These are phyloP conservation scores for Triops longicaudatus DNA, from an alignment of 1,140 invertebrate genomes.

Conservation along the genomic window DNA sequence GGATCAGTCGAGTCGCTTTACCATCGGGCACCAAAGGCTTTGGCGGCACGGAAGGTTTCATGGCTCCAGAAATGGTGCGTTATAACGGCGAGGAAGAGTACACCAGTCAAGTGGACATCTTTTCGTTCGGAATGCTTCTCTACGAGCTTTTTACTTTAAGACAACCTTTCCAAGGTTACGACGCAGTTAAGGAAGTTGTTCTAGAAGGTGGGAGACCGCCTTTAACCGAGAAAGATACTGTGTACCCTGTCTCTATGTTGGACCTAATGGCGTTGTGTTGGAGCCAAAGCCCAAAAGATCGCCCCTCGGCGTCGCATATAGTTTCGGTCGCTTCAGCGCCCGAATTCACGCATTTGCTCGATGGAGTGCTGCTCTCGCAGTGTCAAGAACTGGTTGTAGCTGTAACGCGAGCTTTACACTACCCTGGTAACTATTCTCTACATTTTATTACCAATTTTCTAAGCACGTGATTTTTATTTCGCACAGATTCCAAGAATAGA, in stretches of 20 bases:
- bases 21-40: conserved; percentile 62
- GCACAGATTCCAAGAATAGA: no score
- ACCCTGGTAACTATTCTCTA: background rate
- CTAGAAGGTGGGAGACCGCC: conserved; percentile 86
- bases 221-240: conserved; percentile 67
- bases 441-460: background rate
- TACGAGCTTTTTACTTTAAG: conserved; percentile 90
- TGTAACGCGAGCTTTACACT: background rate
- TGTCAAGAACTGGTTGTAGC: background rate
- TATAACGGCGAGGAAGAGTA: conserved; percentile 99
- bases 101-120: conserved; percentile 89
- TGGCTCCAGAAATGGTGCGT: conserved; percentile 96
- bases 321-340: conserved; percentile 83
- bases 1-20: conserved; percentile 46
- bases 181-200: conserved; percentile 91
- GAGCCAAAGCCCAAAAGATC: conserved; percentile 73
- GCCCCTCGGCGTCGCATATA: conserved; percentile 87
- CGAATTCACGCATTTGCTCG: conserved; percentile 80
- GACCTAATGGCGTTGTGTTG: conserved; percentile 95
- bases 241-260: conserved; percentile 81
- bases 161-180: conserved; percentile 89
- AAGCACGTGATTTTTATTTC: no score
- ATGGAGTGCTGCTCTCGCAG: conserved; percentile 50
- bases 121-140: conserved; percentile 98
- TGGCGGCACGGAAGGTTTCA: conserved; percentile 94